phyloP scores from a whole-genome alignment of 2,113 vertebrate species.

The Axis porcinus region DNA sequence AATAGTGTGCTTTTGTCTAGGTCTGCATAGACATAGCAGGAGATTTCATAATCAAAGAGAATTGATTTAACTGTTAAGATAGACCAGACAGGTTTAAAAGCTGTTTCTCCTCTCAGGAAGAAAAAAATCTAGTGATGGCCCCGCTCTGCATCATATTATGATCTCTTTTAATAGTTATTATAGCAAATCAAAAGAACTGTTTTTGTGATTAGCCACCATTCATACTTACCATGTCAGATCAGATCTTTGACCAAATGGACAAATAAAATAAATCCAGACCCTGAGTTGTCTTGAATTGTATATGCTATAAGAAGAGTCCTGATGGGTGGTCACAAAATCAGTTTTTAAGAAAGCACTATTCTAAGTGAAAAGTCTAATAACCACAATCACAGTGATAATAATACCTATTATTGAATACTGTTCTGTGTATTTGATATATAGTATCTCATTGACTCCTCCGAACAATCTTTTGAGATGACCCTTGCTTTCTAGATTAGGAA shows the following conservation, averaged over 20 bases:
- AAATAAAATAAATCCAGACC: background rate
- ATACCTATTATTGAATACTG: background rate
- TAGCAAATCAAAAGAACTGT: background rate
- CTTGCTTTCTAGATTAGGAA: background rate
- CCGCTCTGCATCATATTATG: background rate
- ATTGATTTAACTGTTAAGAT: background rate
- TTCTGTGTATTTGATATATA: background rate
- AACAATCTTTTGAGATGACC: background rate
- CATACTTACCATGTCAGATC: background rate
- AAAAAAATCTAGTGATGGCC: background rate
- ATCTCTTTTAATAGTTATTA: background rate
- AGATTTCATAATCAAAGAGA: background rate
- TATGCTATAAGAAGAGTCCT: background rate
- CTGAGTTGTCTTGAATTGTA: constrained; percentile 14
- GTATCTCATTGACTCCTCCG: background rate
- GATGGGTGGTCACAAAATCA: background rate
- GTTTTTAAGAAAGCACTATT: constrained; percentile 1
- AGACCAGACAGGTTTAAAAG: background rate
- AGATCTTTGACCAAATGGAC: background rate
- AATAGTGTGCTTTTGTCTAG: constrained; percentile 5
- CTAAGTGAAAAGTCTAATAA: background rate
- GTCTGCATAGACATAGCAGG: background rate
- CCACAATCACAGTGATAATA: background rate
- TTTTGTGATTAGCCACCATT: background rate
- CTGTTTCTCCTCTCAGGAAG: background rate